Percentiles rank a stretch among this genome's conserved stretches.
Conservation (phyloP, 1,140 invertebrate species). For the Conopomorpha cramerella region DNA sequence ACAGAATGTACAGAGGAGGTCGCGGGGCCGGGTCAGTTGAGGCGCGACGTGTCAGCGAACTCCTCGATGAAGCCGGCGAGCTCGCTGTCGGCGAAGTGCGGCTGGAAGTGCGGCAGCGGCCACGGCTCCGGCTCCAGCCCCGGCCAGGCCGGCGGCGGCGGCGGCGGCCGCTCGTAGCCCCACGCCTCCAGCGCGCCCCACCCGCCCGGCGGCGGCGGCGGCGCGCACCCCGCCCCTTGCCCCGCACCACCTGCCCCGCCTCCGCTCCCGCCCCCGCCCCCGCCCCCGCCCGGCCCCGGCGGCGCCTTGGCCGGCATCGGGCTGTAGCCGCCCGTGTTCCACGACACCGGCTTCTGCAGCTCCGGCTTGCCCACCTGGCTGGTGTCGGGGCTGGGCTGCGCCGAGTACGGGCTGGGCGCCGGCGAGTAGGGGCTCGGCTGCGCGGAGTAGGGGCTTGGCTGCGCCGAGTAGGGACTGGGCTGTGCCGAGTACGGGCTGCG, state of each 20-base stretch:
- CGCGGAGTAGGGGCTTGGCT: constrained; percentile 52
- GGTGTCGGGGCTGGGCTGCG: constrained; percentile 53
- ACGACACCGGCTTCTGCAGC: constrained; percentile 32
- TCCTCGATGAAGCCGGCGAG: too few species aligned
- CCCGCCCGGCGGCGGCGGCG: constrained; percentile 39
- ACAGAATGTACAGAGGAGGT: too few species aligned
- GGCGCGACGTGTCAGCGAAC: too few species aligned
- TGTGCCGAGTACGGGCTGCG: constrained; percentile 50
- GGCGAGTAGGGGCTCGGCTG: constrained; percentile 54
- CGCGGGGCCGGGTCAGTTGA: too few species aligned
- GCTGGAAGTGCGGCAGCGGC: constrained; percentile 13
- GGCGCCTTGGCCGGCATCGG: constrained; percentile 47
- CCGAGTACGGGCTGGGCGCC: constrained; percentile 51
- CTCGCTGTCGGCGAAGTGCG: constrained; percentile 19
- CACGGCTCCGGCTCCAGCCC: too few species aligned
- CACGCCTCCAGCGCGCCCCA: constrained; percentile 27
- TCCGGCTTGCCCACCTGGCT: constrained; percentile 46
- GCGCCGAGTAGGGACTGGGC: constrained; percentile 46
- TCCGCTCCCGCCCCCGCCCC: too few species aligned
- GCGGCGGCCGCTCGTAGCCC: constrained; percentile 16
- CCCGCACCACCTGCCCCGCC: constrained; percentile 28
- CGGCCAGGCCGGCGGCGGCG: too few species aligned
- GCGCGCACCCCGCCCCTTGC: constrained; percentile 26
- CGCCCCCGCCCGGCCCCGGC: constrained; percentile 37
- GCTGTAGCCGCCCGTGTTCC: constrained; percentile 47